Evolutionary conservation across 2,888 invertebrate genomes (phyloP).

Genomic region (Drosophila fulvimacula): DNA sequence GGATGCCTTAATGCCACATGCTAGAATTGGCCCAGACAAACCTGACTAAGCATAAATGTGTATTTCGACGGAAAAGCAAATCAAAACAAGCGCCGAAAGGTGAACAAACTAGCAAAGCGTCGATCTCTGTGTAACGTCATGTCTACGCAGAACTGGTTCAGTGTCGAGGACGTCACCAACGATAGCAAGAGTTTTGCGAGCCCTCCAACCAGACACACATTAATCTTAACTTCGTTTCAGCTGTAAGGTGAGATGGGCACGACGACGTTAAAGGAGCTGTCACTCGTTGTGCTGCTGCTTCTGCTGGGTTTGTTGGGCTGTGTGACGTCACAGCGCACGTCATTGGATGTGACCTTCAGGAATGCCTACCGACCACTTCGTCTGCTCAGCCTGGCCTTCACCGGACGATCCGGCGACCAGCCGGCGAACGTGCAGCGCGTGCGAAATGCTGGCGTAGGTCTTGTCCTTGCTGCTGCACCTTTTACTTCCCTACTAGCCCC

Average conservation of each 20-base stretch:
- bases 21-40: slow-evolving; percentile 43
- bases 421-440: slow-evolving; percentile 67
- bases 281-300: slow-evolving; percentile 27
- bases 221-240: slow-evolving; percentile 26
- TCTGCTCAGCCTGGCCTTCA: slow-evolving; percentile 68
- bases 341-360: slow-evolving; percentile 70
- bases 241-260: slow-evolving; percentile 31
- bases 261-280: slow-evolving; percentile 33
- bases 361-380: slow-evolving; percentile 72
- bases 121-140: slow-evolving; percentile 56
- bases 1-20: slow-evolving; percentile 47
- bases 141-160: slow-evolving; percentile 73
- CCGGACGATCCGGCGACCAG: slow-evolving; percentile 81
- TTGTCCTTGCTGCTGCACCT: background rate
- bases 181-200: slow-evolving; percentile 57
- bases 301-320: slow-evolving; percentile 33
- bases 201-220: background rate
- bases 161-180: slow-evolving; percentile 68
- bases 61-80: slow-evolving; percentile 46
- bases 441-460: slow-evolving; percentile 74
- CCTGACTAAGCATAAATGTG: slow-evolving; percentile 36
- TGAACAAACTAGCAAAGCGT: slow-evolving; percentile 62
- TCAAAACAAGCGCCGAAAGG: slow-evolving; percentile 63
- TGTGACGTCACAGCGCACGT: slow-evolving; percentile 76
- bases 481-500: background rate